These are phyloP conservation scores for Enteromius fasciolatus DNA, from an alignment of 2,797 vertebrate genomes.

Conservation along the genomic window DNA sequence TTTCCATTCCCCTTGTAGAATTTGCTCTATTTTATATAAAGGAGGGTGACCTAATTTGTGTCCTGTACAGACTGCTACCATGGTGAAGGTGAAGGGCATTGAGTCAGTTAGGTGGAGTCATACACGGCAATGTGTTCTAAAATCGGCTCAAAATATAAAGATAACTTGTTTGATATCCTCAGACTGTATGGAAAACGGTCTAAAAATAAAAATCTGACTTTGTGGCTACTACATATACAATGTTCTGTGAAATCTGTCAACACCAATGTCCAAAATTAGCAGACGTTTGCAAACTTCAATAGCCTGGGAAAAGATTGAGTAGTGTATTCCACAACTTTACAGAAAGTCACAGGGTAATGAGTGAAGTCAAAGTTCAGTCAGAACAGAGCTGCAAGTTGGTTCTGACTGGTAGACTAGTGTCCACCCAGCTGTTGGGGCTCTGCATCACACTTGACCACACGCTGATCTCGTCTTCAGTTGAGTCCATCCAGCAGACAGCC, in stretches of 20 bases:
- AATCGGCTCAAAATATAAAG: background rate
- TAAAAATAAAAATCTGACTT: background rate
- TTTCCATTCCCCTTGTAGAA: background rate
- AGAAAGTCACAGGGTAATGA: background rate
- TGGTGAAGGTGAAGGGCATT: background rate
- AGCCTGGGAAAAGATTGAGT: too few relatives aligned
- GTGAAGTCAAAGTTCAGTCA: constrained; percentile 26
- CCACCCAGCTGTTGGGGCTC: constrained; percentile 86
- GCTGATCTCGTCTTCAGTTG: constrained; percentile 84
- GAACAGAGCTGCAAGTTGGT: constrained; percentile 77
- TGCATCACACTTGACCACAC: constrained; percentile 85
- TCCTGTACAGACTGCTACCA: background rate
- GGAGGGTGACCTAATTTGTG: background rate
- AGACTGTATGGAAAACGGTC: background rate
- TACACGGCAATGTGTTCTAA: background rate
- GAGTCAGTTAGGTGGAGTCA: background rate
- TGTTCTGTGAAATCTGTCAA: background rate
- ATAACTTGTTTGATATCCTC: background rate
- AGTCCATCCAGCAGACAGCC: constrained; percentile 93
- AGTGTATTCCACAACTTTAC: background rate
- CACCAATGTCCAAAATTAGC: background rate
- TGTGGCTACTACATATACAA: background rate
- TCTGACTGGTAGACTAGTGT: constrained; percentile 84
- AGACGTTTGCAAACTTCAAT: background rate
- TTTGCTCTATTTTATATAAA: background rate